Conservation (phyloP, 2,888 invertebrate genomes). For the Xylota sylvarum region DNA sequence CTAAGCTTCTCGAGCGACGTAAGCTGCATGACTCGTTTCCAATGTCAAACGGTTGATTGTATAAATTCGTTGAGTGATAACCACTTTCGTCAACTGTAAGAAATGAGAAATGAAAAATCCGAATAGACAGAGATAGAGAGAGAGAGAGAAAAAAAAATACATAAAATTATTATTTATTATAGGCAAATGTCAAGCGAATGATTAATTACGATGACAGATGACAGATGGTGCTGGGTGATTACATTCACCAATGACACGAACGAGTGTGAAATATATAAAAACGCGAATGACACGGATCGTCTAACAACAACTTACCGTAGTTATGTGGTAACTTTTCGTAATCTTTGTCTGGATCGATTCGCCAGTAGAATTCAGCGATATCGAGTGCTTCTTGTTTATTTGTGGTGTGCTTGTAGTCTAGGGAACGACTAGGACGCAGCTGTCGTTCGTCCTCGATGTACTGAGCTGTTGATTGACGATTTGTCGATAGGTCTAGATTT, state of each 20-base stretch:
- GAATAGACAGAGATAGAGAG: background rate
- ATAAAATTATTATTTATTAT: slow-evolving; percentile 21
- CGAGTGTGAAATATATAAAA: background rate
- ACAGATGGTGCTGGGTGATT: background rate
- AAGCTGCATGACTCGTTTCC: slow-evolving; percentile 86
- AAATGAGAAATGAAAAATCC: background rate
- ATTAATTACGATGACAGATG: slow-evolving; percentile 44
- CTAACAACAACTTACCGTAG: slow-evolving; percentile 62
- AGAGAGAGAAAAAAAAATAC: slow-evolving; percentile 25
- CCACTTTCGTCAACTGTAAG: slow-evolving; percentile 79
- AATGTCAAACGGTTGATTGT: slow-evolving; percentile 81
- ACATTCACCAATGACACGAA: background rate
- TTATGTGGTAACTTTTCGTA: slow-evolving; percentile 77
- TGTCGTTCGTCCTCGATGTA: slow-evolving; percentile 79
- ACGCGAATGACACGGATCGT: background rate
- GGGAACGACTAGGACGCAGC: slow-evolving; percentile 83
- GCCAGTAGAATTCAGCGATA: slow-evolving; percentile 84
- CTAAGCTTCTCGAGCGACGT: slow-evolving; percentile 90
- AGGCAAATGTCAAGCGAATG: slow-evolving; percentile 31
- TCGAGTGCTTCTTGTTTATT: slow-evolving; percentile 82
- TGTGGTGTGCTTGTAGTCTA: slow-evolving; percentile 82
- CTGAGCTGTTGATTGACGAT: slow-evolving; percentile 81
- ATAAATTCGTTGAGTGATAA: slow-evolving; percentile 79
- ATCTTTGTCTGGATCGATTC: slow-evolving; percentile 83
- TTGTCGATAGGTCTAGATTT: slow-evolving; percentile 86